phyloP scores from a whole-genome alignment of 2,888 invertebrate species.

The Epsilonema sp. region DNA sequence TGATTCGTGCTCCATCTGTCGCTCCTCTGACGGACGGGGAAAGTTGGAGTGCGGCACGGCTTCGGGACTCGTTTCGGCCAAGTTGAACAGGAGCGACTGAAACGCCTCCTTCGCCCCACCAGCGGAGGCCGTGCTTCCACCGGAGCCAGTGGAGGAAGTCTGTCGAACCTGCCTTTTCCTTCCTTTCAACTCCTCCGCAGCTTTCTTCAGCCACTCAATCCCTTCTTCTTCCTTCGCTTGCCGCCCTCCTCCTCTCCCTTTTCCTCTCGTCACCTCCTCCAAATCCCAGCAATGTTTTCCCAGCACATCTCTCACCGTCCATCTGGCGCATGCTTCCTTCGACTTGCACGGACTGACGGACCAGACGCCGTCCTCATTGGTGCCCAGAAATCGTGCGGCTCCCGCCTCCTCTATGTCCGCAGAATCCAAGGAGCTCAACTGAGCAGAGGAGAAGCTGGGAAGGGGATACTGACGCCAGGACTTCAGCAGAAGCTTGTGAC shows the following conservation, averaged over 20 bases:
- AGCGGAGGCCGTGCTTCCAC: neutral
- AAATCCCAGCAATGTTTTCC: slow-evolving; percentile 18
- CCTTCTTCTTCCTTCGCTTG: slow-evolving; percentile 16
- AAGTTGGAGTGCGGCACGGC: neutral
- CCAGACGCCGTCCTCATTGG: too few species aligned
- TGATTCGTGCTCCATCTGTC: neutral
- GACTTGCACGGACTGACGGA: too few species aligned
- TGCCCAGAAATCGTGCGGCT: too few species aligned
- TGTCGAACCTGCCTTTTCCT: too few species aligned
- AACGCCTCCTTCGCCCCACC: neutral
- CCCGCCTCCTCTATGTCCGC: too few species aligned
- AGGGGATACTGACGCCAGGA: slow-evolving; percentile 24
- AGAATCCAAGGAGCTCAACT: slow-evolving; percentile 17
- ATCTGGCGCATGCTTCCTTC: too few species aligned
- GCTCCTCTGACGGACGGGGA: slow-evolving; percentile 1
- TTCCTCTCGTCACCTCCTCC: slow-evolving; percentile 11
- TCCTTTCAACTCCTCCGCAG: too few species aligned
- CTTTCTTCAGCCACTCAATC: slow-evolving; percentile 1
- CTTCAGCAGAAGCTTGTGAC: too few species aligned
- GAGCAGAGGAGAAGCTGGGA: slow-evolving; percentile 17
- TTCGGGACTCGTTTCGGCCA: neutral
- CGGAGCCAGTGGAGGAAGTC: too few species aligned
- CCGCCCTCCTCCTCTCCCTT: slow-evolving; percentile 12
- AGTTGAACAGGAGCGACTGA: neutral
- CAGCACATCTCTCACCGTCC: slow-evolving; percentile 17